Base-by-base conservation (phyloP, 2,113 vertebrate species). In the Dipodomys ordii region DNA sequence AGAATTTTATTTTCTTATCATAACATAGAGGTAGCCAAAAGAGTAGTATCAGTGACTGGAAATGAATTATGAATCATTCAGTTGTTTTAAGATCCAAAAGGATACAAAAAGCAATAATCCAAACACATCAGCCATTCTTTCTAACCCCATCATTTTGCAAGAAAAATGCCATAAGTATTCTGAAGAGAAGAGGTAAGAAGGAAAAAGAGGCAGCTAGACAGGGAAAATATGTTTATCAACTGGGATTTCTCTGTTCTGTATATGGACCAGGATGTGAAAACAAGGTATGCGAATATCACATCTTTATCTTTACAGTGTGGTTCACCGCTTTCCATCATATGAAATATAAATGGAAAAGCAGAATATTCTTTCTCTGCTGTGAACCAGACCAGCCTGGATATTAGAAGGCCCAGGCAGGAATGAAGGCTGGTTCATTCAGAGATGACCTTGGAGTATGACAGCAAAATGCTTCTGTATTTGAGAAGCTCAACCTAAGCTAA, bases 1-100 rank as follows among this genome's bases (percentile, higher is more conserved):
- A 60, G 93, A 88, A 90, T 32, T 79, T 49, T 91, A 71, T 92
- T 83, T n/a, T n/a, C 86, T 97, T 94, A 95, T 96, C 93, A 86
- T 93, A 44, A 83, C 80, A 92, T 87, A 67, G 39, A 94, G 72
- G 32, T 76, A 86, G 32, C 67, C 88, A 88, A 32, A 87, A 91
- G 32, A 96, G 92, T 60, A 83, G 46, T 88, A 86, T 90, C 87
- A 8, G 32, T 92, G 85, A 85, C 86, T 95, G 18, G 77, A 90
- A 95, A 91, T 95, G 83, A 88, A 86, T 83, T 94, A 79, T 93
- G 90, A 88, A 88, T 92, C 90, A 74, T 77, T 90, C 57, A 46
- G 62, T 77, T 90, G 65, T 76, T 95, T 94, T 71, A 90, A 74
- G 82, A 94, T 88, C 87, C 69, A 94, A 92, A 83, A 28, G 74